Conservation (phyloP, 1,140 invertebrate genomes). For the Delia radicum region DNA sequence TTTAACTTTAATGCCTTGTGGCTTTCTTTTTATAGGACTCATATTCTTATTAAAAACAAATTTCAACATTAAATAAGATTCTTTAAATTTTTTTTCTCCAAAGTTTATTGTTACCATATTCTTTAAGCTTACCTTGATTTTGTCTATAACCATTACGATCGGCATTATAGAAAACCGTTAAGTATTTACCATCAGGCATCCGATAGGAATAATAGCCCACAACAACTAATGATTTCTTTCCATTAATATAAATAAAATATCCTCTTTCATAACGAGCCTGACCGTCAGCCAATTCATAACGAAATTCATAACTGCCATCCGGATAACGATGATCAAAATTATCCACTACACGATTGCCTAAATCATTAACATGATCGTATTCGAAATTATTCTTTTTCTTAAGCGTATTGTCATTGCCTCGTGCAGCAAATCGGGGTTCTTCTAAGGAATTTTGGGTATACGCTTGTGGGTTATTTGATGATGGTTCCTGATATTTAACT, state of each 20-base stretch:
- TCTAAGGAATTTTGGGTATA: constrained; percentile 5
- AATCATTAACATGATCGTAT: constrained; percentile 3
- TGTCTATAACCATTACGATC: constrained; percentile 51
- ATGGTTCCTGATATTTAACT: background rate
- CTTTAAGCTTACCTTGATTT: constrained; percentile 47
- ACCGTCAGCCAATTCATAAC: constrained; percentile 47
- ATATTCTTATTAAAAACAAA: too few species aligned
- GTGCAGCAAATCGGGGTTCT: background rate
- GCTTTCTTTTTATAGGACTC: too few species aligned
- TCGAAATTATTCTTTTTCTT: background rate
- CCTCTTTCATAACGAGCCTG: constrained; percentile 49
- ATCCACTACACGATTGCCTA: constrained; percentile 34
- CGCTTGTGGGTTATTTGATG: constrained; percentile 8
- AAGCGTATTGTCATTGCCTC: background rate
- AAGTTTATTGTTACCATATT: background rate
- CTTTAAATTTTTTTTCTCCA: too few species aligned
- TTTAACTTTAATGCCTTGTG: too few species aligned
- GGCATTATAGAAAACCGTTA: constrained; percentile 52
- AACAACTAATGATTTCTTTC: constrained; percentile 46
- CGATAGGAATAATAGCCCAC: constrained; percentile 52
- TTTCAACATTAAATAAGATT: too few species aligned
- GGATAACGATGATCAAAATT: constrained; percentile 50
- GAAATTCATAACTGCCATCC: constrained; percentile 51
- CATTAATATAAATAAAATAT: constrained; percentile 42
- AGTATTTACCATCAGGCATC: constrained; percentile 42